A percentile compares a stretch with the other conserved stretches of the same genome.
Evolutionary conservation across 2,113 vertebrate species (phyloP).

Genomic region (Microtus pennsylvanicus): DNA sequence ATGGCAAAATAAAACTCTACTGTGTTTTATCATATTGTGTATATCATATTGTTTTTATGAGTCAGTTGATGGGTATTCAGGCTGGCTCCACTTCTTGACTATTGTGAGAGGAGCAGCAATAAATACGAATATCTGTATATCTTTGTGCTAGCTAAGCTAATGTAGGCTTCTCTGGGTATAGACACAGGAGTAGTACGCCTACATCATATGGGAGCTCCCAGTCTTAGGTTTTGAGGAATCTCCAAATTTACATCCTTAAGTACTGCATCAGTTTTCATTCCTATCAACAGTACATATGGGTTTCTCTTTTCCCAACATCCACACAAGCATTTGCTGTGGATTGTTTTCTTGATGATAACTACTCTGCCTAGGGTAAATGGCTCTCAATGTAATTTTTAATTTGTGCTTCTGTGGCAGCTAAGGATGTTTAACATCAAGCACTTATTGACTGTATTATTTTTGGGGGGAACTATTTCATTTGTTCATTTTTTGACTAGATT

Average conservation of each 20-base stretch:
- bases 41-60: background rate
- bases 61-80: background rate
- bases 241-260: background rate
- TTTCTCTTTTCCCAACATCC: background rate
- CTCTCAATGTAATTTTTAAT: background rate
- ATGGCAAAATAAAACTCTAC: background rate
- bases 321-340: background rate
- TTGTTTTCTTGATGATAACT: background rate
- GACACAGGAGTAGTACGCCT: background rate
- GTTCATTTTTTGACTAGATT: background rate
- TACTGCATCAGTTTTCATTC: background rate
- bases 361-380: background rate
- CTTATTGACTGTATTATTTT: background rate
- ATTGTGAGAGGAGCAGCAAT: background rate
- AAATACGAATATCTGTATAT: background rate
- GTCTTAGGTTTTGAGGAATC: background rate
- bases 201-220: background rate
- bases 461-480: background rate
- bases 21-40: too few relatives aligned
- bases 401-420: background rate
- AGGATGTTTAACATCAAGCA: background rate
- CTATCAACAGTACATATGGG: too few relatives aligned
- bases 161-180: background rate
- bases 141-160: background rate
- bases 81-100: background rate